Conservation (phyloP, 2,888 invertebrate genomes). For the Homarus gammarus region DNA sequence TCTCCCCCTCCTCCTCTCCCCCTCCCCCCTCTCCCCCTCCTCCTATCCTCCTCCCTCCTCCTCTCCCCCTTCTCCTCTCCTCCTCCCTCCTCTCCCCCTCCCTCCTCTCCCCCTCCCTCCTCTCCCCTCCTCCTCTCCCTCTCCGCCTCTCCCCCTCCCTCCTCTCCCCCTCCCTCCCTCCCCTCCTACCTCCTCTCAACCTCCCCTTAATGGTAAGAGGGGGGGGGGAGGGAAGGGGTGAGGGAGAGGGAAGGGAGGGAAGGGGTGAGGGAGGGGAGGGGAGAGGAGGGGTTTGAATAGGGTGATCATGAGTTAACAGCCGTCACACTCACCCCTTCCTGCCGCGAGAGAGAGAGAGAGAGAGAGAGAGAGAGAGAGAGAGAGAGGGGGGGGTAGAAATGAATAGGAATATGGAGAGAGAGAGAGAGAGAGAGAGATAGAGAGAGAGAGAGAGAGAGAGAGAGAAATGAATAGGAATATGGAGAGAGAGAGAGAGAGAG, state of each 20-base stretch:
- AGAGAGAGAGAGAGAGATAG: too few relatives aligned
- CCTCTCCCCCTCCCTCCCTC: not conserved
- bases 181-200: not conserved
- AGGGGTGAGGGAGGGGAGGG: too few relatives aligned
- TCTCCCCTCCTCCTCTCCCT: not conserved
- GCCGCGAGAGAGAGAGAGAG: not conserved
- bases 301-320: not conserved
- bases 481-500: too few relatives aligned
- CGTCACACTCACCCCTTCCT: not conserved
- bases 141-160: too few relatives aligned
- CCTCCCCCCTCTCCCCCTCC: too few relatives aligned
- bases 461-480: too few relatives aligned
- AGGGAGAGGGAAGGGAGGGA: not conserved
- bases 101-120: not conserved
- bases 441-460: too few relatives aligned
- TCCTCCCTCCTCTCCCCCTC: too few relatives aligned
- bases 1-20: too few relatives aligned
- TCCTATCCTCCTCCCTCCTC: too few relatives aligned
- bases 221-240: not conserved
- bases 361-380: not conserved
- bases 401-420: not conserved
- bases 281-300: too few relatives aligned
- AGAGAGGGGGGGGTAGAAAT: constrained; percentile 12
- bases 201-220: not conserved
- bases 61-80: too few relatives aligned